Conservation (phyloP, 2,113 vertebrate species). For the Vimba vimba region DNA sequence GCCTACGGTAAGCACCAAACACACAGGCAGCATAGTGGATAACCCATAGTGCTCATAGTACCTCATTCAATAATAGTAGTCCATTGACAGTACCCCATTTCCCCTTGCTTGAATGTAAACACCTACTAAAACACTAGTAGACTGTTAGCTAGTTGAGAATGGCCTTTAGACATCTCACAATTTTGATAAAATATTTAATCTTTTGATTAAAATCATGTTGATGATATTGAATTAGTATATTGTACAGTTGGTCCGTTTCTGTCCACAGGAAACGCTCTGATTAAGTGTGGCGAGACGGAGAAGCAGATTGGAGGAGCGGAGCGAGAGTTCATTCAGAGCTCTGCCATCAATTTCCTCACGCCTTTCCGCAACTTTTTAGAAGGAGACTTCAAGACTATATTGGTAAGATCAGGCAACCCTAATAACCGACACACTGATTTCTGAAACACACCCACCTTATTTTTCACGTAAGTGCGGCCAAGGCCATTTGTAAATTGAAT, state of each 20-base stretch:
- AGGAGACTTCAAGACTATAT: conserved; percentile 98
- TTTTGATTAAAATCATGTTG: not conserved
- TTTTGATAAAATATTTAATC: not conserved
- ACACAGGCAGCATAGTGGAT: not conserved
- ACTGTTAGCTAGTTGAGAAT: not conserved
- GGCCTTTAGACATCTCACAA: not conserved
- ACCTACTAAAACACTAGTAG: not conserved
- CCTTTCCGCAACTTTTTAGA: conserved; percentile 97
- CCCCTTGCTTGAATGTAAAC: not conserved
- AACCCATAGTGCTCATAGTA: not conserved
- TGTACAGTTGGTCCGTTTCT: conserved; percentile 1
- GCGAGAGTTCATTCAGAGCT: conserved; percentile 92
- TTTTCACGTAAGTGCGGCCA: no score
- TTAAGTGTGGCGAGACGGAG: conserved; percentile 97
- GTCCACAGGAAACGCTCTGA: conserved; percentile 90
- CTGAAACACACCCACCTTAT: no score
- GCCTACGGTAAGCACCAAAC: conserved; percentile 86
- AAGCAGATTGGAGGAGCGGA: conserved; percentile 94
- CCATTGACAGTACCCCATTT: not conserved
- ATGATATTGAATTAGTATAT: not conserved
- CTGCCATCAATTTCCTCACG: conserved; percentile 96
- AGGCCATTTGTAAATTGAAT: no score
- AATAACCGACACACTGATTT: not conserved
- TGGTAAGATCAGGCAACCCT: conserved; percentile 80
- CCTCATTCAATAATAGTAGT: not conserved